These are phyloP conservation scores for Timandra comae DNA, from an alignment of 2,888 invertebrate species.

Conservation along the genomic window DNA sequence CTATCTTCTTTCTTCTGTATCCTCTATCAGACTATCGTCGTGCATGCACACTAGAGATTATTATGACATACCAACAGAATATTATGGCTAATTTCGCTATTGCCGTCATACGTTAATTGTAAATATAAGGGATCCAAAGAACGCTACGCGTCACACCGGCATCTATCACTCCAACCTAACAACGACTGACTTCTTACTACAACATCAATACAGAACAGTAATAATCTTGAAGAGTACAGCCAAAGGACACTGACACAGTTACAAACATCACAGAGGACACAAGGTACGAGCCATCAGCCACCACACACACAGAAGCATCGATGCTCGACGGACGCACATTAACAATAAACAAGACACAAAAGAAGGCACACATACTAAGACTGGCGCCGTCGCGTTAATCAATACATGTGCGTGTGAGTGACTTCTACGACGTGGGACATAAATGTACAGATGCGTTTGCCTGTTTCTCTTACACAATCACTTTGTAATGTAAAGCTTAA, in stretches of 20 bases:
- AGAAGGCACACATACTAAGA: slow-evolving; percentile 64
- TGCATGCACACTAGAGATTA: slow-evolving; percentile 77
- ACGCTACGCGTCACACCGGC: slow-evolving; percentile 59
- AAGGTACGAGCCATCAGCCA: slow-evolving; percentile 45
- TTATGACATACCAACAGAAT: slow-evolving; percentile 66
- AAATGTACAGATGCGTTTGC: slow-evolving; percentile 34
- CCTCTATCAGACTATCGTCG: slow-evolving; percentile 70
- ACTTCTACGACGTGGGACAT: slow-evolving; percentile 47
- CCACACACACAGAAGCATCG: slow-evolving; percentile 53
- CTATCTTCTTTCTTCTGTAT: slow-evolving; percentile 72
- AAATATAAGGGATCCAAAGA: slow-evolving; percentile 52
- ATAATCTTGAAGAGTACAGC: slow-evolving; percentile 51
- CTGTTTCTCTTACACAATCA: slow-evolving; percentile 48
- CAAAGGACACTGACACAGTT: slow-evolving; percentile 63
- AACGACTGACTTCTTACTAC: slow-evolving; percentile 44
- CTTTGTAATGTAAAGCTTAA: too few relatives aligned
- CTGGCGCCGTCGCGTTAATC: slow-evolving; percentile 76
- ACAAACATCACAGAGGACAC: slow-evolving; percentile 70
- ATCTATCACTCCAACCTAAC: slow-evolving; percentile 45
- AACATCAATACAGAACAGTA: slow-evolving; percentile 42
- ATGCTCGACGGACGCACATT: slow-evolving; percentile 48
- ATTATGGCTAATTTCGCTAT: slow-evolving; percentile 68
- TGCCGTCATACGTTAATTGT: slow-evolving; percentile 45
- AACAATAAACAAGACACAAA: slow-evolving; percentile 41
- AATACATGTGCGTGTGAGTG: slow-evolving; percentile 84